Conservation (phyloP, 2,888 invertebrate genomes). For the Agriopis aurantiaria region DNA sequence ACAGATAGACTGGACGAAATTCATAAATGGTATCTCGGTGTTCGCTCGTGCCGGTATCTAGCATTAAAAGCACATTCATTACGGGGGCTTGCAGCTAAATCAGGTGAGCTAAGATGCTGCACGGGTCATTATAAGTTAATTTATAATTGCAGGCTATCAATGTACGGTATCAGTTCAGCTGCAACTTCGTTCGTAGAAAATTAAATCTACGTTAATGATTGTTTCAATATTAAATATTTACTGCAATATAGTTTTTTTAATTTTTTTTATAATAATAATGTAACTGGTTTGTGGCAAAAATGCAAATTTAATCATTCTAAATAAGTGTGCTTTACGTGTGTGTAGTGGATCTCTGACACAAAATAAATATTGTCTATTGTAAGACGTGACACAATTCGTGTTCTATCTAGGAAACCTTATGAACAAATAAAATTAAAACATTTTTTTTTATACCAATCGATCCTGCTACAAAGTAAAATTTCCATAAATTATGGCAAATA, state of each 20-base stretch:
- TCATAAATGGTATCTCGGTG: conserved; percentile 46
- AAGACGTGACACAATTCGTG: too few relatives aligned
- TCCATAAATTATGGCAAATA: conserved; percentile 10
- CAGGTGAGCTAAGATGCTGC: conserved; percentile 71
- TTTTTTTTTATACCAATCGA: not conserved
- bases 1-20: conserved; percentile 45
- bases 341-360: too few relatives aligned
- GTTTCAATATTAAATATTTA: too few relatives aligned
- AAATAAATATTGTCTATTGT: too few relatives aligned
- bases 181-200: not conserved
- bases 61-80: conserved; percentile 85
- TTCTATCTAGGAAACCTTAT: too few relatives aligned
- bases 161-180: not conserved
- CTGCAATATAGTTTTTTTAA: too few relatives aligned
- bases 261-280: too few relatives aligned
- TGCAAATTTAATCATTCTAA: too few relatives aligned
- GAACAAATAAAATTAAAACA: too few relatives aligned
- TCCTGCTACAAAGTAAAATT: conserved; percentile 4
- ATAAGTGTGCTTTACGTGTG: too few relatives aligned
- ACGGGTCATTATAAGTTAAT: conserved; percentile 34
- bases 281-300: too few relatives aligned
- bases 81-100: conserved; percentile 74
- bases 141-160: conserved; percentile 2
- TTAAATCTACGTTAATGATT: too few relatives aligned
- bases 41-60: conserved; percentile 78